Evolutionary conservation across 2,797 vertebrate species (phyloP).

Genomic region (Cuniculus paca): DNA sequence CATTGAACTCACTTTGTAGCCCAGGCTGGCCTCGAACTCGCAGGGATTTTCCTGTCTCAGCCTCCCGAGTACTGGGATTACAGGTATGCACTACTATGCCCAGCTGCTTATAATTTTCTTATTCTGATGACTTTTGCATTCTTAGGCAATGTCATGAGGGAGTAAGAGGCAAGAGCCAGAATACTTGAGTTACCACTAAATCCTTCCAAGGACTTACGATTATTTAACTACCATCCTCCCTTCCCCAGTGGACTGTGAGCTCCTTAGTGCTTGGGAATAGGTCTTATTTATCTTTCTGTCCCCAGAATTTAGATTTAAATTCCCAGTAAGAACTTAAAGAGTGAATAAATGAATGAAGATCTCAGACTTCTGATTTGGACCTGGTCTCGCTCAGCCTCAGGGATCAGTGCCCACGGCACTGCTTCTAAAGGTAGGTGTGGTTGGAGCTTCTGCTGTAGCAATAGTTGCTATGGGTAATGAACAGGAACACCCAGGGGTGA

Average conservation of each 20-base stretch:
- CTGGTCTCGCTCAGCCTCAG: background rate
- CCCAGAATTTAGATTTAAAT: background rate
- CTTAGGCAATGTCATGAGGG: background rate
- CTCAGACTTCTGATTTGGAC: background rate
- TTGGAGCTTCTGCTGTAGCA: background rate
- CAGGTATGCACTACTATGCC: background rate
- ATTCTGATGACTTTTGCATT: background rate
- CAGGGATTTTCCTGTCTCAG: too few relatives aligned
- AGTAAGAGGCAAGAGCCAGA: too few relatives aligned
- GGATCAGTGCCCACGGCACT: accelerated
- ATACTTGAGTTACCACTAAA: background rate
- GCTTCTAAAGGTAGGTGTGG: too few relatives aligned
- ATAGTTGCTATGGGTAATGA: background rate
- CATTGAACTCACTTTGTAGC: too few relatives aligned
- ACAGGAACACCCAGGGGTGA: background rate
- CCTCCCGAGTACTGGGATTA: too few relatives aligned
- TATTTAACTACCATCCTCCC: background rate
- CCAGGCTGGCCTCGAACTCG: too few relatives aligned
- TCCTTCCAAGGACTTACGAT: background rate
- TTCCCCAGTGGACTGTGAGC: background rate
- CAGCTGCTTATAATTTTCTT: background rate
- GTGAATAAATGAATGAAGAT: background rate
- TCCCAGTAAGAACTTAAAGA: background rate
- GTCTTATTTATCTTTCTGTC: background rate
- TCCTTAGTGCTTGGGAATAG: background rate